phyloP scores from a whole-genome alignment of 35 echinoderm and acorn worm genomes.

The Antedon bifida region DNA sequence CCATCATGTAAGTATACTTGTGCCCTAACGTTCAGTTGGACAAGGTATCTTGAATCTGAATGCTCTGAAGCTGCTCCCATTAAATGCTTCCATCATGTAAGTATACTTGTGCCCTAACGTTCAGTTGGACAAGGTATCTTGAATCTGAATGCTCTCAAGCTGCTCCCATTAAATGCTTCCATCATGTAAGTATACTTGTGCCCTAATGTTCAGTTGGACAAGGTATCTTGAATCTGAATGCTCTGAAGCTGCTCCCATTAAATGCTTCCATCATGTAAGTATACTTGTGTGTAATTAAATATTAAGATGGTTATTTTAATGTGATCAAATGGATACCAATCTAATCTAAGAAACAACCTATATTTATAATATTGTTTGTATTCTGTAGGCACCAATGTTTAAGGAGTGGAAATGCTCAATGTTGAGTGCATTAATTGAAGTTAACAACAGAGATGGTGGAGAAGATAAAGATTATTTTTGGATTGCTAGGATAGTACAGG shows the following conservation, averaged over 20 bases:
- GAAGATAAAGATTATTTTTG: slow-evolving; percentile 59
- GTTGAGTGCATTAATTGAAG: slow-evolving; percentile 64
- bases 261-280: too few relatives aligned
- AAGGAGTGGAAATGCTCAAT: slow-evolving; percentile 69
- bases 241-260: neutral
- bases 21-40: slow-evolving; percentile 47
- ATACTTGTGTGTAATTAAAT: too few relatives aligned
- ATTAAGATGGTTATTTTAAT: too few relatives aligned
- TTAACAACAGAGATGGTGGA: slow-evolving; percentile 59
- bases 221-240: too few relatives aligned
- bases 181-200: slow-evolving; percentile 67
- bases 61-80: slow-evolving; percentile 66
- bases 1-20: slow-evolving; percentile 70
- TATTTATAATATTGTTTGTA: too few relatives aligned
- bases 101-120: slow-evolving; percentile 8
- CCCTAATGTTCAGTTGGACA: neutral
- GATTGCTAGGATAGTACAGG: slow-evolving; percentile 72
- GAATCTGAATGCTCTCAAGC: slow-evolving; percentile 49
- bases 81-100: slow-evolving; percentile 88
- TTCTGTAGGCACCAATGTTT: slow-evolving; percentile 45
- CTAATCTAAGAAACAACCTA: too few relatives aligned
- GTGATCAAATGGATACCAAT: too few relatives aligned
- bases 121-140: slow-evolving; percentile 78
- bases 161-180: slow-evolving; percentile 67
- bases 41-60: slow-evolving; percentile 46